Percentiles rank a stretch among this genome's conserved stretches.
These are phyloP conservation scores for Microplitis demolitor DNA, from an alignment of 1,140 invertebrate species.

Conservation along the genomic window DNA sequence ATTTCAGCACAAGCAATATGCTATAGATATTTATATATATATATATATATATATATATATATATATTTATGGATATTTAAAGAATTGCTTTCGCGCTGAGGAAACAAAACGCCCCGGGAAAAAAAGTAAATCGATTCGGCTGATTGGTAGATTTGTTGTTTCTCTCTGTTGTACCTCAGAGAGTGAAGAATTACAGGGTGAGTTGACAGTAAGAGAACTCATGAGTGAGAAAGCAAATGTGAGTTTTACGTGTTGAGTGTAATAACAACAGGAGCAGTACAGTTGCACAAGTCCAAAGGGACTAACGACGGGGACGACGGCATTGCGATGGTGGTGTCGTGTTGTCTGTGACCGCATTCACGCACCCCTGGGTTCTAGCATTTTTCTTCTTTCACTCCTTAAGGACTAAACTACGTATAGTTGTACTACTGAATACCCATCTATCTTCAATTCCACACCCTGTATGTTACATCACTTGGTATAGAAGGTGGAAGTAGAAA, in stretches of 20 bases:
- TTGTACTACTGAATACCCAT: neutral
- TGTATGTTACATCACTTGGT: neutral
- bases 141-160: neutral
- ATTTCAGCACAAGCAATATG: constrained; percentile 2
- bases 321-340: no score
- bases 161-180: neutral
- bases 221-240: neutral
- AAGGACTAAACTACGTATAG: neutral
- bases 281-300: neutral
- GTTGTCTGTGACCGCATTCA: no score
- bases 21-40: constrained; percentile 2
- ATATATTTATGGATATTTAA: neutral
- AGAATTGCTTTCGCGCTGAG: neutral
- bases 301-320: neutral
- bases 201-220: no score
- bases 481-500: neutral
- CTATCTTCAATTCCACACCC: neutral
- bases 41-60: neutral
- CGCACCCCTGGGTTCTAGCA: neutral
- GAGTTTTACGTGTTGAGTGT: neutral
- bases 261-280: neutral
- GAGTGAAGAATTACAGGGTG: neutral
- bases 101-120: constrained; percentile 17
- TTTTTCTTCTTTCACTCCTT: constrained; percentile 5
- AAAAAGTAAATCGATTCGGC: constrained; percentile 10